A percentile compares a stretch with the other conserved stretches of the same genome.
Conservation (phyloP, 1,140 invertebrate genomes). For the Himalopsyche phryganea region DNA sequence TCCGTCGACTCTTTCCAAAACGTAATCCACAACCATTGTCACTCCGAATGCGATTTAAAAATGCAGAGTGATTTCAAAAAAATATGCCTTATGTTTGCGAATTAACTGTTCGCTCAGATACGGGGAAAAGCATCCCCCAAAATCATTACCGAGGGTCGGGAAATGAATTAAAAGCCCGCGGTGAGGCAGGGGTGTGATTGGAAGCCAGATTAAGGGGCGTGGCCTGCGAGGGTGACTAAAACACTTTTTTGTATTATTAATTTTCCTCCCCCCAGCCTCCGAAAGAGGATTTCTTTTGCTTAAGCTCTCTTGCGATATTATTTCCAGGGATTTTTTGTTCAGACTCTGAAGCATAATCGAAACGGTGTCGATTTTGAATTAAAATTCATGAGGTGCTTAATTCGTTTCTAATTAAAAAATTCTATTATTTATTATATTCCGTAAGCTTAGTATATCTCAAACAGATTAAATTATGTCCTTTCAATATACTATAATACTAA, state of each 20-base stretch:
- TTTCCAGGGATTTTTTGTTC: slow-evolving; percentile 18
- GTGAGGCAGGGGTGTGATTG: slow-evolving; percentile 29
- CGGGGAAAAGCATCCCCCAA: not conserved
- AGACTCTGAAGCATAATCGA: slow-evolving; percentile 15
- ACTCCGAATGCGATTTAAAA: slow-evolving; percentile 3
- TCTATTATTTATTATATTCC: not conserved
- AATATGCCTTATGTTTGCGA: slow-evolving; percentile 19
- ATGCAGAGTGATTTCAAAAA: slow-evolving; percentile 2
- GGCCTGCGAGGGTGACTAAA: slow-evolving; percentile 1
- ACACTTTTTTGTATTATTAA: slow-evolving; percentile 15
- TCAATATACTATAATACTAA: too few relatives aligned
- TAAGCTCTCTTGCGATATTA: slow-evolving; percentile 19
- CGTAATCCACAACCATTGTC: not conserved
- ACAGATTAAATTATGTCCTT: too few relatives aligned
- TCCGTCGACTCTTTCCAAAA: too few relatives aligned
- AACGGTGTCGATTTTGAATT: slow-evolving; percentile 12
- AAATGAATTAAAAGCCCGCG: slow-evolving; percentile 30
- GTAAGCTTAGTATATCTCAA: too few relatives aligned
- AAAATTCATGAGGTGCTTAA: slow-evolving; percentile 23
- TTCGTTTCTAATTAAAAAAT: not conserved
- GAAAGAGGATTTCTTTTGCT: slow-evolving; percentile 14
- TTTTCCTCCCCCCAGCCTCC: slow-evolving; percentile 4
- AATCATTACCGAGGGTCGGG: slow-evolving; percentile 17
- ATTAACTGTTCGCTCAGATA: slow-evolving; percentile 20
- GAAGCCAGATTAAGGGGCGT: slow-evolving; percentile 30